These are phyloP conservation scores for Phragmatobia fuliginosa DNA, from an alignment of 2,888 invertebrate genomes.

Conservation along the genomic window DNA sequence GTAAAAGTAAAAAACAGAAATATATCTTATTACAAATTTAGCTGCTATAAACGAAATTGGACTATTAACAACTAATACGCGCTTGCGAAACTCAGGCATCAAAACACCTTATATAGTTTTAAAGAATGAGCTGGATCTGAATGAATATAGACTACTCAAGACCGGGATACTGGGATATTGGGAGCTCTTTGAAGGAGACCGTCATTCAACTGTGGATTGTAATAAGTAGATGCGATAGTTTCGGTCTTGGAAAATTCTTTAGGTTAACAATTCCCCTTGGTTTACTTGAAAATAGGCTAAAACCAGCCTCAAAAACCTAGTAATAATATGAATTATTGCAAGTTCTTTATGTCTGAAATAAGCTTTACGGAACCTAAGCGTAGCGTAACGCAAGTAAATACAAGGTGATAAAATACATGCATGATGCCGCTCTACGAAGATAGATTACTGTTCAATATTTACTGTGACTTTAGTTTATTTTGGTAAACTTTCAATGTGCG, in stretches of 20 bases:
- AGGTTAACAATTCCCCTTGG: neutral
- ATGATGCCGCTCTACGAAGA: neutral
- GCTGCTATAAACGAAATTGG: neutral
- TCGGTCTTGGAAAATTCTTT: neutral
- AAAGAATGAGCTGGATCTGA: no score
- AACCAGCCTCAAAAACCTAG: neutral
- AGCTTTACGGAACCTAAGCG: neutral
- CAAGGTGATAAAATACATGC: no score
- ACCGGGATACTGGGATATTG: no score
- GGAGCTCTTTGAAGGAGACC: no score
- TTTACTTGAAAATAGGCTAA: neutral
- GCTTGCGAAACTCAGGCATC: neutral
- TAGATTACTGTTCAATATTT: neutral
- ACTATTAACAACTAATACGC: neutral
- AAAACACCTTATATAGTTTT: neutral
- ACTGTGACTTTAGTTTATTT: neutral
- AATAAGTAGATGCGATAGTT: no score
- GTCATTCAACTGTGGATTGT: no score
- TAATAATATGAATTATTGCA: neutral
- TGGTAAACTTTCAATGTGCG: slow-evolving; percentile 4
- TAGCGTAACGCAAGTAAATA: neutral
- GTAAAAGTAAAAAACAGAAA: neutral
- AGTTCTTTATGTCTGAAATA: neutral
- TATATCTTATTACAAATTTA: neutral
- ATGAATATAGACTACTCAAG: no score